These are phyloP conservation scores for Drosophila borborema DNA, from an alignment of 2,888 invertebrate genomes.

Conservation along the genomic window DNA sequence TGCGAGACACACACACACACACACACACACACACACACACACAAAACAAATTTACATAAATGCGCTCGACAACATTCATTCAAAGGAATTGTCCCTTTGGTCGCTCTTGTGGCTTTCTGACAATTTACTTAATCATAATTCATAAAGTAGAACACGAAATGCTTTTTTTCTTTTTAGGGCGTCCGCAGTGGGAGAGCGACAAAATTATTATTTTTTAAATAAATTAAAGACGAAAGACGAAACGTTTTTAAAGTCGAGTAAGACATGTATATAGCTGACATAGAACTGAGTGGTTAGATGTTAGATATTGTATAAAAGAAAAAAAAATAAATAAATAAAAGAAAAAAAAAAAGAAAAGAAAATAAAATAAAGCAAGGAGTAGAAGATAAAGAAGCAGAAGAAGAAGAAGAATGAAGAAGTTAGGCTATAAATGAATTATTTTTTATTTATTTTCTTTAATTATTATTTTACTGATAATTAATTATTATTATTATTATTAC, in stretches of 20 bases:
- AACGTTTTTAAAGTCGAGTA: not conserved
- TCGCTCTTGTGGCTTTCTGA: slow-evolving; percentile 28
- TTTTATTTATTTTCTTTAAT: too few species aligned
- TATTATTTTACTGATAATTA: too few species aligned
- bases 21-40: too few species aligned
- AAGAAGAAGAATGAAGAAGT: too few species aligned
- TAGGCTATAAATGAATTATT: too few species aligned
- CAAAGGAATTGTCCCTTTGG: slow-evolving; percentile 47
- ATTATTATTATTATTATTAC: too few species aligned
- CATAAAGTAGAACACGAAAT: slow-evolving; percentile 19
- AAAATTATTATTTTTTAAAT: not conserved
- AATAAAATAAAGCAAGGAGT: too few species aligned
- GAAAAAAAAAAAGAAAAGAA: too few species aligned
- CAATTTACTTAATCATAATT: slow-evolving; percentile 50
- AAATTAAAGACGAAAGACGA: not conserved
- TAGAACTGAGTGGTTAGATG: not conserved
- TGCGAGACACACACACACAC: not conserved
- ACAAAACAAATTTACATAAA: slow-evolving; percentile 64
- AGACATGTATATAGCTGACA: not conserved
- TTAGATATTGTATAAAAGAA: not conserved
- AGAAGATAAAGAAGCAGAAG: too few species aligned
- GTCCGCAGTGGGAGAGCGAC: not conserved
- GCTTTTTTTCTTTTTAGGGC: not conserved
- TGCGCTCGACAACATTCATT: slow-evolving; percentile 44
- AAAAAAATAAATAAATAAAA: too few species aligned